Base-by-base conservation (phyloP, 2,888 invertebrate species). In the Heterodera filipjevi region DNA sequence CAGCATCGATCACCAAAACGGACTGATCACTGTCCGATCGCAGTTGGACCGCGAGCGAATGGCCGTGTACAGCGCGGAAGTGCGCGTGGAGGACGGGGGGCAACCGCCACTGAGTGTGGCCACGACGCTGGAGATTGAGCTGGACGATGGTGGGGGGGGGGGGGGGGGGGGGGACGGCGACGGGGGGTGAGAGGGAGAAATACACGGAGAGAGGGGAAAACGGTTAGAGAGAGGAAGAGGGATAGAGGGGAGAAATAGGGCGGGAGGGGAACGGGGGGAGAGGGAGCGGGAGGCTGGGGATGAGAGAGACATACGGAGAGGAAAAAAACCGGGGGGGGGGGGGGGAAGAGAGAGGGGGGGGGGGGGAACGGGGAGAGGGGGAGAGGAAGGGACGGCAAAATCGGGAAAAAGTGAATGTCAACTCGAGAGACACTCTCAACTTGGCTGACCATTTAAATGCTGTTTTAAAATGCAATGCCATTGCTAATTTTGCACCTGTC, bases 61-160 rank as follows among this genome's bases (percentile, higher is more conserved):
- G 72, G 89, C 92, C 86, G 93, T 94, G 0, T 97, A 95, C 89
- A 91, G 95, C 12, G 90, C 98, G 59, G 95, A 95, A 0, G 95
- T 98, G 2, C 95, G 94, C 0, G 98, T 96, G 0, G 93, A 93
- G 81, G 98, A 98, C 90, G 95, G 95, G 1, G 98, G 98, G 0
- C 92, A 93, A 64, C 96, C 96, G 0, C 93, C 95, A 0, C 91
- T 95, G 27, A 94, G 94, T 1, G 96, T 97, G 88, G 95, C 95
- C 0, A 96, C 97, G 0, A 95, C 96, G 87, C 94, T 99, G 0
- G 96, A 97, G 90, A 95, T 99, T 84, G 93, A 94, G 0, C 93
- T 99, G 0, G 94, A 94, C 0, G 99, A 99, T 89, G 95, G 88
- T 88, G 77, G 81, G 85, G 82, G 32, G 16, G 0, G 72, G 32